Conservation (phyloP, 2,113 vertebrate species). For the Rhadina sibilatrix region DNA sequence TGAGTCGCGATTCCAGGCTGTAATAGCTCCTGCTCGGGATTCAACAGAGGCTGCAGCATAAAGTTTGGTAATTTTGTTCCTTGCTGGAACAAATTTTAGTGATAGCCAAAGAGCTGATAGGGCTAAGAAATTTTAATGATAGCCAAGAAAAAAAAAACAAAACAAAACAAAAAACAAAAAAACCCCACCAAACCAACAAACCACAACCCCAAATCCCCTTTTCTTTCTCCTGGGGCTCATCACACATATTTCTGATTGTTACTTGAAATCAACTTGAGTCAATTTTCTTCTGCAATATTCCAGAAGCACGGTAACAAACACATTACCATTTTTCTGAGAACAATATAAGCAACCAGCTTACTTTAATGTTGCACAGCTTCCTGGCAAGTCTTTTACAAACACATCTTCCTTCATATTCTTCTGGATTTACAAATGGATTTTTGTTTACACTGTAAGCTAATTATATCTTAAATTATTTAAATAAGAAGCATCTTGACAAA, state of each 20-base stretch:
- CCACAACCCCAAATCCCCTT: background rate
- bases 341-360: background rate
- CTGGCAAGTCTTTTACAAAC: background rate
- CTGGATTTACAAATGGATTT: background rate
- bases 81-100: background rate
- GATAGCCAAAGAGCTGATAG: background rate
- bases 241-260: background rate
- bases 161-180: background rate
- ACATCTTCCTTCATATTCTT: background rate
- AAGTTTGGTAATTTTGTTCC: background rate
- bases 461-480: slow-evolving; percentile 32
- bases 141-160: background rate
- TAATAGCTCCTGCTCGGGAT: background rate
- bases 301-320: background rate
- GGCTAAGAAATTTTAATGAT: background rate
- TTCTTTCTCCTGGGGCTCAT: background rate
- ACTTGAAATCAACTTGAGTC: background rate
- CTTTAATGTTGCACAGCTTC: background rate
- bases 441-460: background rate
- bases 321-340: background rate
- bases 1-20: background rate
- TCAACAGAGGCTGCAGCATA: background rate
- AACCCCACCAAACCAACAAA: background rate
- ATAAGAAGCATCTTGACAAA: slow-evolving; percentile 12
- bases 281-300: background rate